phyloP scores from a whole-genome alignment of 2,797 vertebrate species.

The Poecile montanus region DNA sequence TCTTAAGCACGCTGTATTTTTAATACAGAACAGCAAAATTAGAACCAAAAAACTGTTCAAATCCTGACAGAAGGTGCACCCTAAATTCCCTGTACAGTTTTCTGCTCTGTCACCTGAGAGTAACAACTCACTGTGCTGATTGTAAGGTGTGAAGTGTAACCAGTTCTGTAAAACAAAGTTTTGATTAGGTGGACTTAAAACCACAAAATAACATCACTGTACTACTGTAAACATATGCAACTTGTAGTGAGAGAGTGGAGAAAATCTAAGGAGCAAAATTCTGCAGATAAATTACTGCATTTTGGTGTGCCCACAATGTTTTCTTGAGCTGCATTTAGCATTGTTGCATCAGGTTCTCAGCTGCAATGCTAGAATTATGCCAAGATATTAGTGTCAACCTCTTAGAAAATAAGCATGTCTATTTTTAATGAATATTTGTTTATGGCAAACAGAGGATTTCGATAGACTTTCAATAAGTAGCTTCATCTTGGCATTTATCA shows the following conservation, averaged over 20 bases:
- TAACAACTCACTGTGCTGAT: background rate
- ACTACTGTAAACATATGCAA: background rate
- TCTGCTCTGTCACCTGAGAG: background rate
- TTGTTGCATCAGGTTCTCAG: background rate
- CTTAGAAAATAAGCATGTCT: constrained; percentile 53
- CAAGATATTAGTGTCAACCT: constrained; percentile 18
- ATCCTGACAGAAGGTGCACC: background rate
- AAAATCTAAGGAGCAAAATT: background rate
- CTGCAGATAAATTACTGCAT: background rate
- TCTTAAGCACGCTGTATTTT: background rate
- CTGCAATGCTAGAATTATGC: background rate
- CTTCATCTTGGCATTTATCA: constrained; percentile 77
- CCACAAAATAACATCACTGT: background rate
- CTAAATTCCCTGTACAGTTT: background rate
- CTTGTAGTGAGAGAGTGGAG: background rate
- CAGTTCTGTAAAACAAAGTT: background rate
- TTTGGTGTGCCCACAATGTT: background rate
- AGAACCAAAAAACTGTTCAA: background rate
- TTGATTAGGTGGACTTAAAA: background rate
- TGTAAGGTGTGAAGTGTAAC: background rate
- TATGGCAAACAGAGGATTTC: constrained; percentile 73
- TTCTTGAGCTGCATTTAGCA: background rate
- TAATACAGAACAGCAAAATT: background rate
- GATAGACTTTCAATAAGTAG: constrained; percentile 71
- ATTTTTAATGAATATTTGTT: constrained; percentile 69